phyloP scores from a whole-genome alignment of 2,888 invertebrate genomes.

The Suillia variegata region DNA sequence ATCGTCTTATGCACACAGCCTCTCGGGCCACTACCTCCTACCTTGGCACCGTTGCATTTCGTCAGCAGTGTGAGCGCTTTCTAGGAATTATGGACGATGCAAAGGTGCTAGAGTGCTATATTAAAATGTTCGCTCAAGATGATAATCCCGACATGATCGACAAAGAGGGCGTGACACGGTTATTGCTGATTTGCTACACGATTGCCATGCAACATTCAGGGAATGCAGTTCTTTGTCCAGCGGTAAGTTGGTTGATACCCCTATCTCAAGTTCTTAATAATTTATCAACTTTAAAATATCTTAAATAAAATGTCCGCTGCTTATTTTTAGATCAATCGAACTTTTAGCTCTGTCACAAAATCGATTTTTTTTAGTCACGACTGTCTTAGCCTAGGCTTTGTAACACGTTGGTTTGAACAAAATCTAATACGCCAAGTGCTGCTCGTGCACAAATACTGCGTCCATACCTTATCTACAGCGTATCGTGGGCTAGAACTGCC shows the following conservation, averaged over 20 bases:
- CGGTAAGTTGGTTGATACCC: slow-evolving; percentile 57
- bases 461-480: slow-evolving; percentile 62
- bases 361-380: slow-evolving; percentile 84
- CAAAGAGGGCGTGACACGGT: slow-evolving; percentile 68
- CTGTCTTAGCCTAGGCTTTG: slow-evolving; percentile 74
- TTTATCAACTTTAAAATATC: too few species aligned
- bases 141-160: slow-evolving; percentile 67
- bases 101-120: slow-evolving; percentile 71
- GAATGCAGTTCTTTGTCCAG: slow-evolving; percentile 66
- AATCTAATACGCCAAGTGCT: slow-evolving; percentile 78
- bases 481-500: slow-evolving; percentile 65
- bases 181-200: slow-evolving; percentile 77
- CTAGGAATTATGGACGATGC: slow-evolving; percentile 66
- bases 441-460: slow-evolving; percentile 73
- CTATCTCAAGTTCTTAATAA: not conserved
- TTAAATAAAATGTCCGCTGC: slow-evolving; percentile 4
- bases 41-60: slow-evolving; percentile 70
- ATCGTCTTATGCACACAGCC: slow-evolving; percentile 67
- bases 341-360: slow-evolving; percentile 73
- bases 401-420: slow-evolving; percentile 81
- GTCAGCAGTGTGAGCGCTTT: slow-evolving; percentile 74
- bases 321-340: slow-evolving; percentile 67
- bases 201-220: slow-evolving; percentile 81
- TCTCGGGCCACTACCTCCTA: slow-evolving; percentile 68
- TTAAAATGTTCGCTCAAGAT: slow-evolving; percentile 68